Base-by-base conservation (phyloP, 2,797 vertebrate genomes). In the Onychomys leucogaster region DNA sequence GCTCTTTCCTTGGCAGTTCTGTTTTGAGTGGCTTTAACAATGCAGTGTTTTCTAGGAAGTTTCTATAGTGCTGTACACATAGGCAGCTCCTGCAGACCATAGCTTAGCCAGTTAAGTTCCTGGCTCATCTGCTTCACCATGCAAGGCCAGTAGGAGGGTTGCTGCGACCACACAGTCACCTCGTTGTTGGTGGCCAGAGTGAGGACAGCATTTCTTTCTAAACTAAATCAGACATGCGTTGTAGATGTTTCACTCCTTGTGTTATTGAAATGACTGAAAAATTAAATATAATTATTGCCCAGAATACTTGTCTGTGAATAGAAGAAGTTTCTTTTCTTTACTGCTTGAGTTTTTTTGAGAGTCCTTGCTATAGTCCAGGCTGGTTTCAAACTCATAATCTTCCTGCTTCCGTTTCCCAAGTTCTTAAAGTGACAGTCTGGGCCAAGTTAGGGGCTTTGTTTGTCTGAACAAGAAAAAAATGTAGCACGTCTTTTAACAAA, bases 281-380 rank as follows among this genome's bases (percentile, higher is more conserved):
- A 75, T 59, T 9, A 52, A 63, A 80, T 49, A 65, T 89, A 46
- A 95, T 8, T 84, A 61, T 95, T 95, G 57, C 78, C 46, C 46
- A 85, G 27, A 92, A 11, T 67, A 71, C 11, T 84, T 92, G 90
- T 55, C 29, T 65, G 25, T 92, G 29, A 92, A 37, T 65, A 43
- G 61, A 63, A 19, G 67, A 87, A 27, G 43, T 69, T 91, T 49
- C 43, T 91, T 95, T 94, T 89, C 2, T 59, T 37, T 52, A 71
- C 16, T 87, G n/a, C 16, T 59, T 73, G 67, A 19, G 1, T 57
- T 73, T 81, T 55, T 88, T 21, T 57, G 25, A 43, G 37, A 37
- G 6, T 61, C 19, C 4, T 61, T 76, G 41, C 7, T 76, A 2
- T 61, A 46, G 29, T 61, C 11, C 2, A 88, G 85, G 52, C 85